Percentiles rank a stretch among this genome's conserved stretches.
These are phyloP conservation scores for Actenoides hombroni DNA, from an alignment of 2,113 vertebrate species.

Conservation along the genomic window DNA sequence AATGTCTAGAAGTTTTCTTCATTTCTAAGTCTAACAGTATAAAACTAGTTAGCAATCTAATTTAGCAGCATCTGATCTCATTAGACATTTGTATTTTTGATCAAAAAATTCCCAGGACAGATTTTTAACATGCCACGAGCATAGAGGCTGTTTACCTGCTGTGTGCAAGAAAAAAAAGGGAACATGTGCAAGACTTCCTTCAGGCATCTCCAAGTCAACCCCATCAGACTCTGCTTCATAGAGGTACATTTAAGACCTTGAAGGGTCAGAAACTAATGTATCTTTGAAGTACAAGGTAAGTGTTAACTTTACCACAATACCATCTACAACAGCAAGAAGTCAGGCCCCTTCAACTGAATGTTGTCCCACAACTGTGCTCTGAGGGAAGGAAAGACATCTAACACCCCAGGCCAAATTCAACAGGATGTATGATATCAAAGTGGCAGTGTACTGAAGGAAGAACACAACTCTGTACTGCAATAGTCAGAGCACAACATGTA, in stretches of 20 bases:
- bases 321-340: neutral
- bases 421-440: neutral
- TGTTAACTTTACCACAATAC: neutral
- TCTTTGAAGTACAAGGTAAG: neutral
- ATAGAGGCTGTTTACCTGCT: neutral
- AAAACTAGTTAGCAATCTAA: neutral
- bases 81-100: neutral
- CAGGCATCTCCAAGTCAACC: neutral
- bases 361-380: neutral
- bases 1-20: neutral
- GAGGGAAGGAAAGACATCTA: neutral
- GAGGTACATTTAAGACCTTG: neutral
- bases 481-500: neutral
- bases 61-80: neutral
- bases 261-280: neutral
- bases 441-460: neutral
- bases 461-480: neutral
- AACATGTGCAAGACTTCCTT: neutral
- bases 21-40: neutral
- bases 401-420: neutral
- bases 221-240: neutral
- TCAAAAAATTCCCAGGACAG: neutral
- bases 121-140: neutral
- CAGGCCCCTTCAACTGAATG: neutral
- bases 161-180: neutral